These are phyloP conservation scores for Strix aluco DNA, from an alignment of 2,113 vertebrate species.

Conservation along the genomic window DNA sequence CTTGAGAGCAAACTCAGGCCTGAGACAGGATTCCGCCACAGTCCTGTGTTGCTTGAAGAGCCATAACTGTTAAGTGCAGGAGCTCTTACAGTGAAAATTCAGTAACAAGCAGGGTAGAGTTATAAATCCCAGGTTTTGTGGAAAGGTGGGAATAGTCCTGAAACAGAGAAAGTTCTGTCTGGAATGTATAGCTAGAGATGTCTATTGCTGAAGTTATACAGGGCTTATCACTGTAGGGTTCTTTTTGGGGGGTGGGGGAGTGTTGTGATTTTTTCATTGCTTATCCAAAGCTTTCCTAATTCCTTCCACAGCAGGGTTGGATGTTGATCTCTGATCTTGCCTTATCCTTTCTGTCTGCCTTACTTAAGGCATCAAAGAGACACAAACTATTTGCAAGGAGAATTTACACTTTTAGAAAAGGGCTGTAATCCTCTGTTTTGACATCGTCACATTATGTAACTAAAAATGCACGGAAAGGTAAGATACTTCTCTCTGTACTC, in stretches of 20 bases:
- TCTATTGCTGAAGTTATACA: not conserved
- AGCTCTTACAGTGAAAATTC: not conserved
- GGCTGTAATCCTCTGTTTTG: not conserved
- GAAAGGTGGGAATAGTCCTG: not conserved
- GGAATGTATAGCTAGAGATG: not conserved
- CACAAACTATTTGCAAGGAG: not conserved
- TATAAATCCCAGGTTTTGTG: not conserved
- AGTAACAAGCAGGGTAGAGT: not conserved
- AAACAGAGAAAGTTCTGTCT: not conserved
- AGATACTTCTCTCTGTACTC: not conserved
- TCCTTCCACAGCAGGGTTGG: not conserved
- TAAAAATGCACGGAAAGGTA: not conserved
- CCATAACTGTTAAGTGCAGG: not conserved
- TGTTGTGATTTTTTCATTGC: not conserved
- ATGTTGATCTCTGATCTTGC: not conserved
- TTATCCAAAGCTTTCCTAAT: not conserved
- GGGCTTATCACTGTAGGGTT: no score
- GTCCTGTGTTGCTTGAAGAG: not conserved
- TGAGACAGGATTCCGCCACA: not conserved
- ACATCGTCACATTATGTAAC: not conserved
- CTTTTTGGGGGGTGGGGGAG: no score
- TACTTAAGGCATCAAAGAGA: not conserved
- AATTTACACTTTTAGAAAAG: not conserved
- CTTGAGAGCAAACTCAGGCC: not conserved
- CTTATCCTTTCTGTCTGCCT: not conserved